Conservation (phyloP, 2,888 invertebrate species). For the Tetranychus truncatus region DNA sequence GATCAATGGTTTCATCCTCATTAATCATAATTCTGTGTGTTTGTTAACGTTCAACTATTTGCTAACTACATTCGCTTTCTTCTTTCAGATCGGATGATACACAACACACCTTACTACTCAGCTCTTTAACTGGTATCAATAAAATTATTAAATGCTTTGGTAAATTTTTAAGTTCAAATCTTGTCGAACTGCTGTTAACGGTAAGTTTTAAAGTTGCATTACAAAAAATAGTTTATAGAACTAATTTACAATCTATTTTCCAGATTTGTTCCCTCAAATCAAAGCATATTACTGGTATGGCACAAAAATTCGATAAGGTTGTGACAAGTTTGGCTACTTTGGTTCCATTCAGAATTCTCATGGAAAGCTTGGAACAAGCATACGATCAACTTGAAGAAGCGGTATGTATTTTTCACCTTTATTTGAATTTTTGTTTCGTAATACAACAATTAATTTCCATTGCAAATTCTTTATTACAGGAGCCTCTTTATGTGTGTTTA, state of each 20-base stretch:
- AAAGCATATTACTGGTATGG: background rate
- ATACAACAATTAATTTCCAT: background rate
- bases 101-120: slow-evolving; percentile 37
- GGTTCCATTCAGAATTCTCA: slow-evolving; percentile 9
- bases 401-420: background rate
- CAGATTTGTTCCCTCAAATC: background rate
- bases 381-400: slow-evolving; percentile 17
- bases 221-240: background rate
- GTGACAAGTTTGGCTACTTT: background rate
- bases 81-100: slow-evolving; percentile 30
- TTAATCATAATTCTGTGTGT: slow-evolving; percentile 6
- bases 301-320: background rate
- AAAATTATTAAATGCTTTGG: slow-evolving; percentile 64
- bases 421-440: background rate
- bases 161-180: slow-evolving; percentile 64
- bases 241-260: background rate
- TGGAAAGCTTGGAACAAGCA: background rate
- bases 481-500: slow-evolving; percentile 40
- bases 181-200: slow-evolving; percentile 33
- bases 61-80: slow-evolving; percentile 1
- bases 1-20: background rate
- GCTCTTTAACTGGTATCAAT: slow-evolving; percentile 56
- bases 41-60: slow-evolving; percentile 6
- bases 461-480: slow-evolving; percentile 1
- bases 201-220: background rate